A percentile compares a stretch with the other conserved stretches of the same genome.
Conservation (phyloP, 2,113 vertebrate species). For the Trichomycterus rosablanca region DNA sequence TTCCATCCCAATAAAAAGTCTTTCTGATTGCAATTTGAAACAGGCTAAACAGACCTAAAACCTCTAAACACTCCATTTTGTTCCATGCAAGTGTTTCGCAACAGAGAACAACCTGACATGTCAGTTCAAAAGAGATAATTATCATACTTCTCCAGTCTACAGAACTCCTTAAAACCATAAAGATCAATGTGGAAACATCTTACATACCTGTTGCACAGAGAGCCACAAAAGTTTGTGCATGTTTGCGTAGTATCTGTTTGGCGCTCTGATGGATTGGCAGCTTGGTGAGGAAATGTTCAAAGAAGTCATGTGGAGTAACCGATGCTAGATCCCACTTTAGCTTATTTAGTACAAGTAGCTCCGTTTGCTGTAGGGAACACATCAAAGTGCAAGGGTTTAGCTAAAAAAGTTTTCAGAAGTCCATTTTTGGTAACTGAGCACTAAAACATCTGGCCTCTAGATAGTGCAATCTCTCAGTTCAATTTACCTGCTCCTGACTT, state of each 20-base stretch:
- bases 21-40: constrained; percentile 19
- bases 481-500: neutral
- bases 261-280: constrained; percentile 83
- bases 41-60: neutral
- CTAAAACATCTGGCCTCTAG: constrained; percentile 41
- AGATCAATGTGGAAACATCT: neutral
- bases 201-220: constrained; percentile 92
- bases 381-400: constrained; percentile 28
- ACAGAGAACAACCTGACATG: constrained; percentile 2
- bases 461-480: constrained; percentile 38
- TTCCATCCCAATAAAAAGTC: constrained; percentile 36
- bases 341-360: constrained; percentile 92
- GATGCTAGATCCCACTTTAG: constrained; percentile 97
- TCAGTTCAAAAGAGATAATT: constrained; percentile 5
- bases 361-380: constrained; percentile 83
- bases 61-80: neutral
- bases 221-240: constrained; percentile 95
- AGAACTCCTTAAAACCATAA: neutral
- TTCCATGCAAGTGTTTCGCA: neutral
- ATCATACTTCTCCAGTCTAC: neutral
- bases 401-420: neutral
- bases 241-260: constrained; percentile 94
- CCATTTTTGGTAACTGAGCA: neutral
- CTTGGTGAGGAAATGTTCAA: constrained; percentile 96
- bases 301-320: constrained; percentile 94